Evolutionary conservation across 2,888 invertebrate genomes (phyloP), one percentile per base, ranked within the genome.

Genomic region (Hedya salicella): DNA sequence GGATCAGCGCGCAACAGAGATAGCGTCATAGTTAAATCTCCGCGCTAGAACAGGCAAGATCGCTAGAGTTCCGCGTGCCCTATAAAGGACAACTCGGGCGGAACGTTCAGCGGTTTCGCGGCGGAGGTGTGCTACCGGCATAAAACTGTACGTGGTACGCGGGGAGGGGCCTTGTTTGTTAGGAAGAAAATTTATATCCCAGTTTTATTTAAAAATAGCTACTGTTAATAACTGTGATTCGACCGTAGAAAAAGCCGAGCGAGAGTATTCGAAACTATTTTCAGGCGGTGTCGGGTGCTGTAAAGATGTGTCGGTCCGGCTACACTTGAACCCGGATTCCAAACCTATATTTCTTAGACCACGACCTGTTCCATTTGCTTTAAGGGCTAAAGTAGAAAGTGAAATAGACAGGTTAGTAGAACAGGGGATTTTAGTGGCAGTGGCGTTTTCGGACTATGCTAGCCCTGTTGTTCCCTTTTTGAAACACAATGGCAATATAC

Each of bases 381-480:
- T 53, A 5, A 36, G 52, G 19, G 36, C 36, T 11, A 53, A 53
- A 14, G 16, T 53, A 3, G 52, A 53, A 39, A 36, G 16, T 9
- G 52, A 53, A 14, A 39, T 53, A 11, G 30, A 53, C 5, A 17
- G 52, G 32, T 16, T 53, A 5, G 52, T 53, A 1, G 17, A 16
- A 11, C 17, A 36, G 16, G 52, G 52, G 19, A 36, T 53, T 13
- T 36, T 53, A 16, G 17, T 54, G 17, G 50, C 56, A 3, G 57
- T 65, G 11, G 1, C 40, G 14, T 49, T 50, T 14, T 65, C 65
- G 0, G 68, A 68, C 16, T 68, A 56, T 36, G 68, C 68, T 25
- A 61, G 61, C n/a, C 68, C 68, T 4, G 54, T 68, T 3, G 64
- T 68, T 2, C 68, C 62, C 1, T 62, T 63, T 4, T 16, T 68